Base-by-base conservation (phyloP, 2,888 invertebrate genomes). In the Clistopyga incitator region DNA sequence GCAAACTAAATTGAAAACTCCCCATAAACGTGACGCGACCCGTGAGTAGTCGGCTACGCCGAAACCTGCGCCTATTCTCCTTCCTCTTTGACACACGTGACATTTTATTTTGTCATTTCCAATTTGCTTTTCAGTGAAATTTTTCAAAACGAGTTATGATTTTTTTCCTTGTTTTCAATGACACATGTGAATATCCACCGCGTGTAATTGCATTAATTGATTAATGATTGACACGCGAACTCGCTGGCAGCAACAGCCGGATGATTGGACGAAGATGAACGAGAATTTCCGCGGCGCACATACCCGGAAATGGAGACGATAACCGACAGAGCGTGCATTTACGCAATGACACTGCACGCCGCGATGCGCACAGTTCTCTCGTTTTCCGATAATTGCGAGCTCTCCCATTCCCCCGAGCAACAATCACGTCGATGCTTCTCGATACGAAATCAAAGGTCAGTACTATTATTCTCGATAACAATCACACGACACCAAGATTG, bases 1-100 rank as follows among this genome's bases (percentile, higher is more conserved):
- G 61, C 64, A 59, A 84, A 74, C 71, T 20, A 78, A 81, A 84
- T 84, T 81, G 81, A 84, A 84, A 84, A 84, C 78, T 84, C 81
- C 64, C 81, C 64, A 75, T 81, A 81, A 84, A 84, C 81, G 81
- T 81, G 78, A 78, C 78, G n/a, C n/a, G n/a, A n/a, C n/a, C 81
- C 56, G 81, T 78, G 65, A 75, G 78, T 54, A n/a, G n/a, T n/a
- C 42, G 54, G 52, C 25, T 78, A 45, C 54, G 20, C 65, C 61
- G 50, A 72, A n/a, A n/a, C n/a, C n/a, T n/a, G n/a, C n/a, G n/a
- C n/a, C n/a, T n/a, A n/a, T n/a, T n/a, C n/a, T n/a, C n/a, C n/a
- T n/a, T n/a, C n/a, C n/a, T n/a, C n/a, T n/a, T n/a, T n/a, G n/a
- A n/a, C n/a, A n/a, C n/a, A n/a, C n/a, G n/a, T n/a, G n/a, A n/a